Conservation (phyloP, 2,797 vertebrate genomes). For the Manis crassicaudata region DNA sequence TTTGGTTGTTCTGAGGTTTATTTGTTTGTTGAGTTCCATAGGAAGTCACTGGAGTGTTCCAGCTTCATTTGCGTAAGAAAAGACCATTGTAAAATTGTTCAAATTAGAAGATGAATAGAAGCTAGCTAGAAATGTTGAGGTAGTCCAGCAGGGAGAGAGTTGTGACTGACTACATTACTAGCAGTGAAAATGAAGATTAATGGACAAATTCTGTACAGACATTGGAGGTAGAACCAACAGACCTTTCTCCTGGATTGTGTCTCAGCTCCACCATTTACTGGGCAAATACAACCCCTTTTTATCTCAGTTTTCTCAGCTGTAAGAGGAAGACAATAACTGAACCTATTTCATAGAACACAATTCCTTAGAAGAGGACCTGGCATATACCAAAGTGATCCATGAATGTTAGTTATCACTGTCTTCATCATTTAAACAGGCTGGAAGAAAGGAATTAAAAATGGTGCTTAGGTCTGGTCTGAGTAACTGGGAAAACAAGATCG, state of each 20-base stretch:
- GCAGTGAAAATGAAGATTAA: not conserved
- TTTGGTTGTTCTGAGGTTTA: not conserved
- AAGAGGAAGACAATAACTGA: not conserved
- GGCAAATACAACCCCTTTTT: not conserved
- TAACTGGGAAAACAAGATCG: not conserved
- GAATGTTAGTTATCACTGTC: not conserved
- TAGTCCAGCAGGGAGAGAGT: not conserved
- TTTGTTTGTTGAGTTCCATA: not conserved
- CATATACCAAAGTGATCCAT: not conserved
- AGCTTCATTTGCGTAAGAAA: not conserved
- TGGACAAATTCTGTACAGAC: not conserved
- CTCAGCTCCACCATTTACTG: not conserved
- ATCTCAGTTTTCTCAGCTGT: not conserved
- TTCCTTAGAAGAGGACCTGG: not conserved
- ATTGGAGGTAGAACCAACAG: not conserved
- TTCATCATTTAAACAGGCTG: constrained; percentile 1
- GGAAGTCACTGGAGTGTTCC: not conserved
- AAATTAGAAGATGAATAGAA: not conserved
- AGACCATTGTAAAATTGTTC: not conserved
- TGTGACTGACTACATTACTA: not conserved
- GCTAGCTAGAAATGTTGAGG: not conserved
- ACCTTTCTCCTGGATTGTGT: not conserved
- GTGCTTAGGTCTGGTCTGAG: not conserved
- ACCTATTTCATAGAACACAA: not conserved
- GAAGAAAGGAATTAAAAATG: not conserved